phyloP scores from a whole-genome alignment of 2,113 vertebrate species.

The Pardalotus punctatus region DNA sequence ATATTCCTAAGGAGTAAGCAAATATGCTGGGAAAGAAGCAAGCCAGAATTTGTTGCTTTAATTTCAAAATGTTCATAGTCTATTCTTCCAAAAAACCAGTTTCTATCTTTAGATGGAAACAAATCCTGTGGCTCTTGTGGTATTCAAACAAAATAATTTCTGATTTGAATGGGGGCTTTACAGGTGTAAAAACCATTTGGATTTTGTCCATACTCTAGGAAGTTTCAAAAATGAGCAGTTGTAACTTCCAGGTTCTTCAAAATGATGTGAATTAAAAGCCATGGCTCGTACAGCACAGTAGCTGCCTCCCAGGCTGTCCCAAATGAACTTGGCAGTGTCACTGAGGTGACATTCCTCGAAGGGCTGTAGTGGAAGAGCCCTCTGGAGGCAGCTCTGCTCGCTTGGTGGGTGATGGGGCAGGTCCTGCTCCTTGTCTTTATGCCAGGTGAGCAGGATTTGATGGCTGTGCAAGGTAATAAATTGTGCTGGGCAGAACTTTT shows the following conservation, averaged over 20 bases:
- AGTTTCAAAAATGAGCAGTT: not conserved
- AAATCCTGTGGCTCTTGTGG: not conserved
- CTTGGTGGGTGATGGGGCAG: too few relatives aligned
- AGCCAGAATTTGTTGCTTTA: not conserved
- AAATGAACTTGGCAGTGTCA: not conserved
- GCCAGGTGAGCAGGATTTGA: not conserved
- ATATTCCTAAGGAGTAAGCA: not conserved
- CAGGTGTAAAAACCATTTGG: not conserved
- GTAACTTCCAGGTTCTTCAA: not conserved
- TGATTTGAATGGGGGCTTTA: not conserved
- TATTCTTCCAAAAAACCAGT: not conserved
- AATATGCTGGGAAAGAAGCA: not conserved
- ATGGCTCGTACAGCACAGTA: not conserved
- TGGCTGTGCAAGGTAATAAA: not conserved
- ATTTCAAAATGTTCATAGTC: not conserved
- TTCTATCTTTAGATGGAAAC: not conserved
- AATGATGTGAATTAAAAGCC: not conserved
- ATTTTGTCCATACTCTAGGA: not conserved
- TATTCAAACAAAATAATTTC: not conserved
- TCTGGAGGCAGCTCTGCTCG: not conserved
- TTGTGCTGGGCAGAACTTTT: not conserved
- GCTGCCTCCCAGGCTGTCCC: not conserved
- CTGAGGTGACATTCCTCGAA: not conserved
- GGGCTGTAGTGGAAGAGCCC: not conserved
- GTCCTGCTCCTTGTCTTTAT: not conserved